A percentile compares a stretch with the other conserved stretches of the same genome.
Conservation (phyloP, 1,140 invertebrate genomes). For the Pteromalus puparum region DNA sequence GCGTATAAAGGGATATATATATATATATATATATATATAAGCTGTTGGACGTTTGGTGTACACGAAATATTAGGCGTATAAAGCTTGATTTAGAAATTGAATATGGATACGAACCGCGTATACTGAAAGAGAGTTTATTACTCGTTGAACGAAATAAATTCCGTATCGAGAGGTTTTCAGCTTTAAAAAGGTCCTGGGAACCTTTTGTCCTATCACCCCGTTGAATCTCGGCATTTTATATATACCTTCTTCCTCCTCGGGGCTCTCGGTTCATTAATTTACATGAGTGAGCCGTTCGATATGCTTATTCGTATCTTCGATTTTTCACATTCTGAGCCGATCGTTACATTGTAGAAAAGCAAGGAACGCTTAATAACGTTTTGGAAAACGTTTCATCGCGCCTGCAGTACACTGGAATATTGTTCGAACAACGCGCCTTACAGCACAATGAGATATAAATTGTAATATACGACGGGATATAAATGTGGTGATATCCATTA, state of each 20-base stretch:
- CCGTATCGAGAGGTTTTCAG: constrained; percentile 31
- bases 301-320: constrained; percentile 6
- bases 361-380: constrained; percentile 1
- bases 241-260: not conserved
- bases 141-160: constrained; percentile 41
- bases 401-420: not conserved
- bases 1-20: no score
- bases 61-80: not conserved
- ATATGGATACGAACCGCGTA: not conserved
- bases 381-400: constrained; percentile 6
- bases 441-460: not conserved
- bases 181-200: constrained; percentile 42
- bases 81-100: not conserved
- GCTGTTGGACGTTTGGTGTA: no score
- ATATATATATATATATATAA: no score
- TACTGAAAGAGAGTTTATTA: not conserved
- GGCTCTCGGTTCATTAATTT: constrained; percentile 32
- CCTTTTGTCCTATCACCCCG: constrained; percentile 46
- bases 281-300: constrained; percentile 29
- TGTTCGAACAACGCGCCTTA: constrained; percentile 4
- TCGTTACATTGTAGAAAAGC: not conserved
- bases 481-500: constrained; percentile 12
- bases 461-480: not conserved
- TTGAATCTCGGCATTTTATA: constrained; percentile 39
- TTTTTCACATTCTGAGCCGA: not conserved